Base-by-base conservation (phyloP, 2,113 vertebrate genomes). In the Trochalopteron elliotii region DNA sequence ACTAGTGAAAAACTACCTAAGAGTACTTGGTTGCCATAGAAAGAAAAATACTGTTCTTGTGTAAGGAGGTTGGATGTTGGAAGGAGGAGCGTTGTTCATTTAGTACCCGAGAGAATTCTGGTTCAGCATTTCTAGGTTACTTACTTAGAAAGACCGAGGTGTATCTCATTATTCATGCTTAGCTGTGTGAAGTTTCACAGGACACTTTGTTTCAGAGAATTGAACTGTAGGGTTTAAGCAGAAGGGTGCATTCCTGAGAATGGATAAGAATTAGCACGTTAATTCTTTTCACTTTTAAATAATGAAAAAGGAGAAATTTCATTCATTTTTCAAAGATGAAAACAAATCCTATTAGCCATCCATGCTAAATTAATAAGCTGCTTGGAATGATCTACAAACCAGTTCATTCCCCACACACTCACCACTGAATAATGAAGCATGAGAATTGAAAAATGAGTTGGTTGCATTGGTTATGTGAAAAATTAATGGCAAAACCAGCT, bases 341-440 rank as follows among this genome's bases (percentile, higher is more conserved):
- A 97, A 97, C 91, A 97, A 97, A 95, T 92, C 93, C 64, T 89
- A 92, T 97, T 97, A 97, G 76, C 94, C 83, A 94, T 84, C 89
- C 87, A 47, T 82, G 74, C 86, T 89, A 96, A 97, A 97, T 97
- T 97, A 98, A 89, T 96, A 96, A 94, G 91, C 88, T 93, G 39
- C 78, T 97, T 91, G 84, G 82, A 91, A 86, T 93, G 90, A 97
- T 96, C 75, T 96, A 76, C 95, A 91, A 87, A 95, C 90, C 71
- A 84, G 80, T 95, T 97, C 80, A 63, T 95, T 97, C 93, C 70
- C 82, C 65, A 40, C 50, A 67, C 22, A 52, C 22, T 87, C 44
- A 27, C 93, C 92, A 69, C 79, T 94, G 87, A 96, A 97, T 93
- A 96, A 92, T 94, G 95, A 96, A 94, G 93, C 90, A 63, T 92